Evolutionary conservation across 2,888 invertebrate genomes (phyloP).

Genomic region (Candidula unifasciata): DNA sequence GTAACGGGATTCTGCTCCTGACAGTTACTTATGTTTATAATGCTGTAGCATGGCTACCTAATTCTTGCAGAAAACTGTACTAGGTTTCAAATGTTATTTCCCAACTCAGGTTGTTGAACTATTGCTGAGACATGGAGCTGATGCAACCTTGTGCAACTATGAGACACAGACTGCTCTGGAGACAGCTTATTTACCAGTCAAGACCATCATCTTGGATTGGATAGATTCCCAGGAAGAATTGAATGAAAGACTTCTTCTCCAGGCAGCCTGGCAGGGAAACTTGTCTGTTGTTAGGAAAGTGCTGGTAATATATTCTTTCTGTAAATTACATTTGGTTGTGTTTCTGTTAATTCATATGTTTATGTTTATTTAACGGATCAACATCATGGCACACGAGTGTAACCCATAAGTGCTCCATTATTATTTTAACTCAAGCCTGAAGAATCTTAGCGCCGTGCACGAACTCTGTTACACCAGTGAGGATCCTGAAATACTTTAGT

Average conservation of each 20-base stretch:
- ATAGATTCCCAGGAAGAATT: constrained; percentile 68
- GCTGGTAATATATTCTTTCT: constrained; percentile 64
- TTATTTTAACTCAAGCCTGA: too few relatives aligned
- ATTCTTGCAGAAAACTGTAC: too few relatives aligned
- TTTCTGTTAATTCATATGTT: too few relatives aligned
- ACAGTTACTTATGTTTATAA: too few relatives aligned
- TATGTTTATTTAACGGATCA: too few relatives aligned
- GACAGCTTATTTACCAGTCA: constrained; percentile 72
- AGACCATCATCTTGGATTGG: constrained; percentile 71
- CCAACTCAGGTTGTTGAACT: constrained; percentile 72
- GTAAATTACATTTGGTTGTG: background rate
- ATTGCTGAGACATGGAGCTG: constrained; percentile 73
- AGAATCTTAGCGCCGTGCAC: too few relatives aligned
- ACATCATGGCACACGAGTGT: too few relatives aligned
- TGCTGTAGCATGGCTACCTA: too few relatives aligned
- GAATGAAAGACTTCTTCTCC: constrained; percentile 72
- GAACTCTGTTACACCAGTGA: too few relatives aligned
- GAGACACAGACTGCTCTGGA: constrained; percentile 75
- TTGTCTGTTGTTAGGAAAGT: constrained; percentile 68
- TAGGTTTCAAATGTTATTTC: background rate
- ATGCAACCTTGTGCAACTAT: constrained; percentile 75
- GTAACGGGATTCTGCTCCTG: too few relatives aligned
- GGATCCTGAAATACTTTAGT: too few relatives aligned
- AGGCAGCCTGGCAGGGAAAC: constrained; percentile 77
- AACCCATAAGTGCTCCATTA: too few relatives aligned